These are phyloP conservation scores for Syngnathus typhle DNA, from an alignment of 2,113 vertebrate species.

Conservation along the genomic window DNA sequence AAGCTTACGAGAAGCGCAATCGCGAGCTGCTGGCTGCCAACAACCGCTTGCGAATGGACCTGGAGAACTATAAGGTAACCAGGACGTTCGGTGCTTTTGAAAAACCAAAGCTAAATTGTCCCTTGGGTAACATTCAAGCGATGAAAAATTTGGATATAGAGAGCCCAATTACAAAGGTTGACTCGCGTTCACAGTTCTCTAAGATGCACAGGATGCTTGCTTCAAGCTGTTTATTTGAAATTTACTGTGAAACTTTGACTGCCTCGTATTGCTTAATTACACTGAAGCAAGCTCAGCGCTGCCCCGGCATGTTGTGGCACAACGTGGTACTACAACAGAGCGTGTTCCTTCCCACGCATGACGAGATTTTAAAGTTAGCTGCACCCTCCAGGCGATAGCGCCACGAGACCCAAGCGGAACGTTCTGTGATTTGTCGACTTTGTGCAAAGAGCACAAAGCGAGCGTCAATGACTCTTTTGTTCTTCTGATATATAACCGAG, in stretches of 20 bases:
- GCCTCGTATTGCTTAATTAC: not conserved
- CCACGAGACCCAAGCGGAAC: not conserved
- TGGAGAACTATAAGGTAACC: conserved; percentile 85
- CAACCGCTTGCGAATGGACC: conserved; percentile 88
- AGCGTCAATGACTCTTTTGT: not conserved
- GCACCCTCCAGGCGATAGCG: not conserved
- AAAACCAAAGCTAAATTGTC: no score
- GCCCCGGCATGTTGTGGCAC: no score
- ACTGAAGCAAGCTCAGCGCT: not conserved
- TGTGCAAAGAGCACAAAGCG: not conserved
- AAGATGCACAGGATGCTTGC: no score
- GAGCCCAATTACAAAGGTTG: no score
- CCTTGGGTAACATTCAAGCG: no score
- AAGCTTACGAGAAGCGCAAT: conserved; percentile 89
- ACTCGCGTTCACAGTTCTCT: not conserved
- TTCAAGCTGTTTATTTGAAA: no score
- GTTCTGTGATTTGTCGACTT: not conserved
- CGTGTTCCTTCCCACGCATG: not conserved
- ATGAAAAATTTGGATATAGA: no score
- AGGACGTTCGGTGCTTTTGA: not conserved
- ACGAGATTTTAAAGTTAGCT: not conserved
- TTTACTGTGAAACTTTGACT: not conserved
- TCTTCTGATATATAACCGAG: not conserved
- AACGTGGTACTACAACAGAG: not conserved
- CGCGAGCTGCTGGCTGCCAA: conserved; percentile 92